Evolutionary conservation across 2,888 invertebrate species (phyloP), one percentile per base, ranked within the genome.

Genomic region (Dioctria linearis): DNA sequence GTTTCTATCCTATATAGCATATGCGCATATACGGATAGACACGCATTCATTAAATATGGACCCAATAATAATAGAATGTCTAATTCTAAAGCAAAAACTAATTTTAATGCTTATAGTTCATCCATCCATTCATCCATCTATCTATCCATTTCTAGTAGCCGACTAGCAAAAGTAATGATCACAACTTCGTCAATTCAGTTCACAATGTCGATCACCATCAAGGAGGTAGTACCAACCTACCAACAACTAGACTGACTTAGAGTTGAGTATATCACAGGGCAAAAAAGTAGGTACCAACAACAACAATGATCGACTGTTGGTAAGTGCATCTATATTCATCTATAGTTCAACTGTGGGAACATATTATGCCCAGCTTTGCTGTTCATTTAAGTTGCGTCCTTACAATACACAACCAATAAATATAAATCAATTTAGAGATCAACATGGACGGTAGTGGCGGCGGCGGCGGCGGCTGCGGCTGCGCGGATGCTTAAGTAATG

Each of bases 381-480:
- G 75, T 75, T 61, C 57, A 75, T 75, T 75, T 75, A 75, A 71
- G 43, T 25, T 13, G 43, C 75, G 37, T 59, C 75, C 75, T 42
- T 59, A 25, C 75, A 59, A 57, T 59, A 59, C 75, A 75, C 75
- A n/a, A 61, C 43, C 75, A 75, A 75, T 75, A 75, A 75, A 75
- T 75, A 75, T 75, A 75, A 75, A 75, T 75, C 75, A 75, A 75
- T 75, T 75, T 75, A 59, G 9, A 75, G 75, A 75, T 61, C 75
- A 25, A 2, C 25, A 25, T 25, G 25, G 25, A 25, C 25, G 25
- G 25, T 25, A 25, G 25, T 25, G 25, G 25, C 25, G 25, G 25
- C 25, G 25, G 25, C 25, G 2, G 25, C 25, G 25, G 25, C 25
- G 25, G 25, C 25, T 1, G 25, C 25, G 25, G 25, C 2, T 25